Base-by-base conservation (phyloP, 2,888 invertebrate species). In the Aethes cnicana region DNA sequence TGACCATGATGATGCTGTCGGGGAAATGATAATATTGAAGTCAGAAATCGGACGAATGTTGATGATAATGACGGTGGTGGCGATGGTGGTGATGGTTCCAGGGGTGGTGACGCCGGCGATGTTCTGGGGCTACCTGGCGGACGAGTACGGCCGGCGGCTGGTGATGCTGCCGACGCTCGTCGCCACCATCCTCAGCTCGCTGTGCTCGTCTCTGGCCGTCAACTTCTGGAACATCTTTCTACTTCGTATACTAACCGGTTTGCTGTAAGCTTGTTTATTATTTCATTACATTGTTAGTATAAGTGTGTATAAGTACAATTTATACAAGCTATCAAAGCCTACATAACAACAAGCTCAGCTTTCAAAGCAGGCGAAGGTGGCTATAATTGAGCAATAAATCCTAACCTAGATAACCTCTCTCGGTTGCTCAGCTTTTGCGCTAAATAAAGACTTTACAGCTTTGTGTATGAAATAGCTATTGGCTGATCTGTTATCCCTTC, bases 81-180 rank as follows among this genome's bases (percentile, higher is more conserved):
- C n/a, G n/a, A n/a, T n/a, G n/a, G n/a, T n/a, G n/a, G n/a, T n/a
- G n/a, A n/a, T n/a, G n/a, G n/a, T 26, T 12, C 8, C 35, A 53
- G 53, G 53, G 1, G 39, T 53, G 11, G 39, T 41, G 25, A 17
- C 11, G 1, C 32, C 47, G 2, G 53, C 53, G 2, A 47, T 53
- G 12, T 12, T 53, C 3, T 93, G 94, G 93, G 94, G 95, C 5
- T 85, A 92, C 4, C 69, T 94, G 37, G 93, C 93, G 0, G 95
- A 95, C 68, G 88, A 90, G 56, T 52, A 89, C 58, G 95, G 95
- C 0, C 86, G 95, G 8, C 84, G 91, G 30, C 79, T 72, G 37
- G 78, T 87, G 0, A 49, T 84, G 1, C 74, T 84, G 14, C 67
- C 70, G 1, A 64, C 81, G 0, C 54, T 87, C 1, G 6, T 53